Base-by-base conservation (phyloP, 1,140 invertebrate genomes). In the Cydia strobilella region DNA sequence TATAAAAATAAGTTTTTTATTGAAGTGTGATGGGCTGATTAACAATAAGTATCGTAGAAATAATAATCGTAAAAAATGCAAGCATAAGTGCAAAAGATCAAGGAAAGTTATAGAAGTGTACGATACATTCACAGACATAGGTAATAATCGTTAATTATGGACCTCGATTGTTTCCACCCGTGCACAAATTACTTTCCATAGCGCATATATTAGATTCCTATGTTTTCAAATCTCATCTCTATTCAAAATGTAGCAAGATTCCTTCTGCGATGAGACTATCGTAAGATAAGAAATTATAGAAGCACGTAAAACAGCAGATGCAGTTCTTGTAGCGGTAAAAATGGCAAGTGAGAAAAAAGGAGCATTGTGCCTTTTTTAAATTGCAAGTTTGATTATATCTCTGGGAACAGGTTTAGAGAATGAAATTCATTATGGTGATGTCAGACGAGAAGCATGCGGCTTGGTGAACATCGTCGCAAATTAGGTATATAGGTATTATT, bases 321-420 rank as follows among this genome's bases (percentile, higher is more conserved):
- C 31, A 31, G 31, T 31, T 59, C 51, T 15, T 59, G 13, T 10
- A 59, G 42, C 9, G 7, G 51, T 18, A 59, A 59, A 59, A 59
- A 31, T 59, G n/a, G 51, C 51, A 59, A 59, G 51, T 59, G n/a
- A 59, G 51, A 59, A 59, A 59, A 59, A 62, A 62, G 54, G 2
- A 20, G 54, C 54, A 62, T 62, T 23, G n/a, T 23, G 10, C 7
- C n/a, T 62, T 54, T n/a, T 54, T n/a, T 23, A 62, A 23, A 62
- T 62, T 20, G 3, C 23, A 62, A 23, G 18, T 12, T 25, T 62
- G 1, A 10, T 62, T 62, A 20, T 62, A 25, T 20, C 59, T 0
- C 18, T 62, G 59, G 18, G 59, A 62, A 62, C 18, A 4, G 59
- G 59, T 62, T 23, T 62, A 4, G 42, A 42, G 3, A 42, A 10